phyloP scores from a whole-genome alignment of 2,797 vertebrate species.

The Todus mexicanus region DNA sequence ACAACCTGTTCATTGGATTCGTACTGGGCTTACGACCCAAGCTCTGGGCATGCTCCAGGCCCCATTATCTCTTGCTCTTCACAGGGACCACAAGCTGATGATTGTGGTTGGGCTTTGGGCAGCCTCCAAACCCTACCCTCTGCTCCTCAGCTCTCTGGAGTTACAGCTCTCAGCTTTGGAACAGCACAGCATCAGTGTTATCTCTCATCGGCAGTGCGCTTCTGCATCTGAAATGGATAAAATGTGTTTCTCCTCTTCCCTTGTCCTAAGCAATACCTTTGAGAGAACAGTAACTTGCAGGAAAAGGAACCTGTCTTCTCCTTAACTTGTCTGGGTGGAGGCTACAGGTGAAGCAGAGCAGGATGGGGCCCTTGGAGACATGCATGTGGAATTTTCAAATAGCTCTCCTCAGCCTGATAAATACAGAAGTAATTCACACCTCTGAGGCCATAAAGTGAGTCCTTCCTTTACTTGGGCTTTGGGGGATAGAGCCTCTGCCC shows the following conservation, averaged over 20 bases:
- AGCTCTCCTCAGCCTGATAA: not conserved
- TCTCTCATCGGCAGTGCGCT: not conserved
- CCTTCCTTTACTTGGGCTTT: not conserved
- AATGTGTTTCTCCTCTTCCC: not conserved
- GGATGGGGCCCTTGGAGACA: fast-evolving
- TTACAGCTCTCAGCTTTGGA: not conserved
- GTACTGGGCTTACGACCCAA: not conserved
- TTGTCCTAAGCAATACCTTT: not conserved
- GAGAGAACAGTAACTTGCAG: not conserved
- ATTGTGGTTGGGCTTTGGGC: too few relatives aligned
- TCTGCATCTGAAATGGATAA: not conserved
- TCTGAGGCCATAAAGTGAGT: not conserved
- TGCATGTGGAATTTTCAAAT: not conserved
- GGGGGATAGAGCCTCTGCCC: not conserved
- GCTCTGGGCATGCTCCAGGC: not conserved
- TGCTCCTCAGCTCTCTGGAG: not conserved
- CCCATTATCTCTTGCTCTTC: not conserved
- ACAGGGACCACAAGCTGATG: not conserved
- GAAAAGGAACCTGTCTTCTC: not conserved
- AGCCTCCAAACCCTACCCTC: not conserved
- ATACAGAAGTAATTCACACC: not conserved
- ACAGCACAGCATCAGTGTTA: not conserved
- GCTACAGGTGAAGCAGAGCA: not conserved
- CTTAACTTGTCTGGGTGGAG: not conserved
- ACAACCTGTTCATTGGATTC: not conserved